Base-by-base conservation (phyloP, 2,888 invertebrate genomes). In the Caenorhabditis macrosperma region DNA sequence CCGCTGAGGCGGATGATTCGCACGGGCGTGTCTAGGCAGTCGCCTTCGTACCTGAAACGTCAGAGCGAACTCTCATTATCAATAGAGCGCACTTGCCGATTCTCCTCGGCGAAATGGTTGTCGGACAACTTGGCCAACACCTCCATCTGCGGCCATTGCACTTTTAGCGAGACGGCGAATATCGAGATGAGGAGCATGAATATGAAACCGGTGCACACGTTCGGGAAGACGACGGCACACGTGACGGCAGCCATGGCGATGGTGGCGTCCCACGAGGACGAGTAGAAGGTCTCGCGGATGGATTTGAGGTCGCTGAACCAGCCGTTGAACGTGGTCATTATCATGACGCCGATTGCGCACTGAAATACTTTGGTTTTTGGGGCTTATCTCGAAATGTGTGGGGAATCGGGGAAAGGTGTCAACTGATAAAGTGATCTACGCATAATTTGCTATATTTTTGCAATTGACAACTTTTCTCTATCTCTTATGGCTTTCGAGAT, bases 21-120 rank as follows among this genome's bases (percentile, higher is more conserved):
- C 6, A 82, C 54, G 6, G 85, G 85, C 38, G 85, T 81, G 48
- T 85, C 85, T 20, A 81, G 55, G 33, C 81, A 83, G 22, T 85
- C 85, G 2, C 78, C 80, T 38, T 85, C 85, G 26, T 84, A 85
- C 10, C 84, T 82, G 52, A 38, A 63, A 30, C 2, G 17, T 26
- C 0, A 15, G 26, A 28, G 35, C 30, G n/a, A 17, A 22, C 4
- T 26, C 12, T 0, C 22, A 22, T 24, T 12, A 24, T 33, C 20
- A 17, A 7, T 10, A 33, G 12, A n/a, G n/a, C n/a, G n/a, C n/a
- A 41, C 41, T 67, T 12, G 68, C 68, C 79, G 46, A 33, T 59
- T 78, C 55, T 77, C 78, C 60, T 78, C 77, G 10, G 71, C 63
- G 35, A 66, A 81, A 46, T 81, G 76, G 1, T 61, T 30, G 12